Evolutionary conservation across 2,113 vertebrate genomes (phyloP), one percentile per base, ranked within the genome.

Genomic region (Amphilophus citrinellus): DNA sequence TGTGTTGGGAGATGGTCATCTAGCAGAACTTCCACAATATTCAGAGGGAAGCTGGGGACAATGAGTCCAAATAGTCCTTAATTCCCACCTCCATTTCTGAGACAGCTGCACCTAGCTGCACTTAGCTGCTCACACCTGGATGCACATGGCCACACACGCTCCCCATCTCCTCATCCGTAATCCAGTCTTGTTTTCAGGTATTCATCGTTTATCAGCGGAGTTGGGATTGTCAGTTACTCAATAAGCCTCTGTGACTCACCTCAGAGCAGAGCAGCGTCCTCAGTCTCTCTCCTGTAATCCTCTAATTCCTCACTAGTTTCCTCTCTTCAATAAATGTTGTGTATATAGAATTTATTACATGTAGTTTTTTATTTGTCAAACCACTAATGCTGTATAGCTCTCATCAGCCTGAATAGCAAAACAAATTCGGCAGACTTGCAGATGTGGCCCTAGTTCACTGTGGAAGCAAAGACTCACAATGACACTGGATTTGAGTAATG

Each of bases 181-280:
- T 79, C 50, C 76, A 80, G 73, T 47, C 63, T 39, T 83, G 18
- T 87, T 84, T 78, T 68, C 56, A 85, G 47, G 27, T 80, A 63
- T 85, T 76, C 84, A 68, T 61, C 53, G 14, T 83, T 86, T 81
- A 86, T 88, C 79, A 79, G 65, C 71, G 20, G 8, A 62, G 62
- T 10, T 76, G 20, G 58, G 35, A 62, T 53, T 84, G 71, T 79
- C 79, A 89, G 47, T 37, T 82, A 62, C 68, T 73, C 50, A 82
- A 35, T 77, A 84, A 81, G 68, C 76, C 39, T 3, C 78, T 77
- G 58, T 87, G 84, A 88, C 62, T 91, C 87, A 87, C 22, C 61
- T 81, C 71, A 57, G 37, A 85, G 79, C 66, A 22, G 53, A 87
- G 76, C 18, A 77, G 30, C 39, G 18, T 56, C 61, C 47, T 80